Base-by-base conservation (phyloP, 2,113 vertebrate genomes). In the Callionymus lyra region DNA sequence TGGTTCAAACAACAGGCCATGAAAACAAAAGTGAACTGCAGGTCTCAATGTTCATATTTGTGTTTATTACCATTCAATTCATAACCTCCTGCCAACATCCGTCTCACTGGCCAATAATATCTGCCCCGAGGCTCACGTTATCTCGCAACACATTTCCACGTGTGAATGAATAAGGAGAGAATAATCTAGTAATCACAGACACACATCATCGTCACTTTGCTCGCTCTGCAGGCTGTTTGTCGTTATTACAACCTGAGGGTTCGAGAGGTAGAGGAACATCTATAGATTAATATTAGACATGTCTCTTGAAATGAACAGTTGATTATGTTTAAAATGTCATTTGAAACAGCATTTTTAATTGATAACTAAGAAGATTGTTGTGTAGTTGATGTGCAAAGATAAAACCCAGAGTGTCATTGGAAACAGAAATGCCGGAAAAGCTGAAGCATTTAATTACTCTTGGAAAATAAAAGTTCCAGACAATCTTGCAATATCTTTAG, bases 81-180 rank as follows among this genome's bases (percentile, higher is more conserved):
- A 52, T 53, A 70, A 50, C 46, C 44, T 65, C 74, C 62, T 64
- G 39, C 47, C 56, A 58, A 54, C 38, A 63, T 59, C 39, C 48
- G 38, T 56, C 63, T 60, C 52, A 63, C 52, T 58, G 70, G 59
- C 59, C 75, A 76, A 80, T 68, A 68, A 57, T 65, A 63, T 72
- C 53, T 55, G 16, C 44, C 70, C 59, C 47, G 35, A 56, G 70
- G 72, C 72, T 64, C 21, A 47, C 56, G 36, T 54, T 61, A 65
- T 50, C 40, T 63, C 43, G 42, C 51, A 64, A 50, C 55, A 43
- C 54, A 52, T 63, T 61, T 47, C 44, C 61, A 51, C 41, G 55
- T 46, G 55, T 38, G 48, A 68, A 68, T 48, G 33, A 55, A 68
- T 63, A 63, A 58, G 65, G 59, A 37, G 53, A 47, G 45, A 68